A percentile compares a stretch with the other conserved stretches of the same genome.
phyloP scores from a whole-genome alignment of 2,888 invertebrate species.

The Tinea pellionella region DNA sequence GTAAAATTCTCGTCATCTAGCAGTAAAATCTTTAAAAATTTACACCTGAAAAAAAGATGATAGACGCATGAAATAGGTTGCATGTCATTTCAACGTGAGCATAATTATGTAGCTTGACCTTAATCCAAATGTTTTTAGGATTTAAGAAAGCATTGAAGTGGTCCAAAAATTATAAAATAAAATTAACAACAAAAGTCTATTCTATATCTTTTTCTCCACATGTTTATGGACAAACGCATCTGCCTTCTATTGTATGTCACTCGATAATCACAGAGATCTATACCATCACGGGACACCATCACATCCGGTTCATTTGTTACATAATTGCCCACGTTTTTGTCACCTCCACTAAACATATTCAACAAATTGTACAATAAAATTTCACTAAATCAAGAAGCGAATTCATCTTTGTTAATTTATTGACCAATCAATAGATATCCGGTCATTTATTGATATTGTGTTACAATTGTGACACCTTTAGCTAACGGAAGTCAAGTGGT shows the following conservation, averaged over 20 bases:
- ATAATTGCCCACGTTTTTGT: conserved; percentile 26
- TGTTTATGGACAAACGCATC: conserved; percentile 63
- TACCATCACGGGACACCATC: conserved; percentile 40
- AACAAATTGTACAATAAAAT: conserved; percentile 17
- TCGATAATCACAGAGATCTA: conserved; percentile 25
- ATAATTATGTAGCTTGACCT: no score
- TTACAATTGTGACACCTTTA: conserved; percentile 27
- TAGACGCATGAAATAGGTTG: no score
- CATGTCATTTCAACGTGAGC: no score
- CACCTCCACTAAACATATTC: conserved; percentile 18
- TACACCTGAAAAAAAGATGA: no score
- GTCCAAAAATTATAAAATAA: no score
- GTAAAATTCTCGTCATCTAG: no score
- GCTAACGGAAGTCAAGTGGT: conserved; percentile 28
- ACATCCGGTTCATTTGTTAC: conserved; percentile 41
- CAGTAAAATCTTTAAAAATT: no score
- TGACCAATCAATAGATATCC: conserved; percentile 1
- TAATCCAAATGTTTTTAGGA: no score
- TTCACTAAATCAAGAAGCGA: neutral
- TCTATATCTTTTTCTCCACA: conserved; percentile 33
- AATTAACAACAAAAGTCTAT: no score
- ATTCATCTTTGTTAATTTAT: neutral
- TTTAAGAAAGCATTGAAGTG: no score
- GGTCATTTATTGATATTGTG: conserved; percentile 21
- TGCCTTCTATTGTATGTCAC: conserved; percentile 41